Evolutionary conservation across 1,140 invertebrate genomes (phyloP), one percentile per base, ranked within the genome.

Genomic region (Drosophila orosa): DNA sequence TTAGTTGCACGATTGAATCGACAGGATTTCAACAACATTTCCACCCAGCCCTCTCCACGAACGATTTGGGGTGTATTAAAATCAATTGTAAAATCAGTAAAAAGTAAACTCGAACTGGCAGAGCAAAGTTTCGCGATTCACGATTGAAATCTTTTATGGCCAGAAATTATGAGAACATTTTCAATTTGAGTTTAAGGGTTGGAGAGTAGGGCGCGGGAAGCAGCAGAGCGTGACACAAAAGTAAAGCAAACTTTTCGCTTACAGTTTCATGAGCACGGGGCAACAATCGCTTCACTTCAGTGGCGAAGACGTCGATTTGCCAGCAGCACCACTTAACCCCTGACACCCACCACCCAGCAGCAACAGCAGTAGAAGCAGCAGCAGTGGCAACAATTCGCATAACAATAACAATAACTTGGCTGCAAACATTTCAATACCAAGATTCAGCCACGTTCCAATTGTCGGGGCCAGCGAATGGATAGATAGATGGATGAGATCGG

Each of bases 81-180:
- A 89, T 87, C 84, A 87, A 87, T 89, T 89, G 84, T 84, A 68
- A 67, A 89, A 89, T 89, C 84, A 84, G 84, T 73, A 73, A 77
- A 87, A 86, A 87, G 74, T 68, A 79, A 83, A 89, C 67, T 84
- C 54, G 59, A 59, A 82, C 56, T 60, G 58, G 69, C 63, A 74
- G 71, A 44, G 56, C 68, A 83, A 84, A 89, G 67, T 78, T 87
- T 84, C 48, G 79, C 79, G 76, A 84, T 87, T 89, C 80, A 89
- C 85, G 84, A 89, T 89, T 89, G 84, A 89, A 89, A 89, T 89
- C 84, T 89, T 89, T 89, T 89, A 89, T 80, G 87, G 84, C 74
- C 80, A 59, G 55, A 76, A 89, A 89, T 89, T 89, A 89, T 89
- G 84, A 89, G 77, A 68, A 71, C 68, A 89, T 89, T 89, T 89